phyloP scores from a whole-genome alignment of 1,140 invertebrate genomes.

The Aphelinus certus region DNA sequence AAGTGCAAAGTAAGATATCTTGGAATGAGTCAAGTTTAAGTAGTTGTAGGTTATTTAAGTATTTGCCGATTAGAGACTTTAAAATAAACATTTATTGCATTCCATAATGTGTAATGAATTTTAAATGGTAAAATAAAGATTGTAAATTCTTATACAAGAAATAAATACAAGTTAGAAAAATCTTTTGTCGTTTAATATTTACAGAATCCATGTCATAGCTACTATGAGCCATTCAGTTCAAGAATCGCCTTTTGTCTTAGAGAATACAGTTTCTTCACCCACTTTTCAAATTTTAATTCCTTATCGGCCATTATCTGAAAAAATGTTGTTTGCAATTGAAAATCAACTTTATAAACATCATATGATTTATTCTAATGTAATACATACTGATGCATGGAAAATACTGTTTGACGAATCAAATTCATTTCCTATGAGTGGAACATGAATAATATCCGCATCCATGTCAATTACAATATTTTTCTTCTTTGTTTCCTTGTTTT shows the following conservation, averaged over 20 bases:
- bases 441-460: constrained; percentile 57
- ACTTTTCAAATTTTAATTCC: constrained; percentile 62
- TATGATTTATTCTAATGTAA: constrained; percentile 8
- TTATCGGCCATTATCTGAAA: constrained; percentile 62
- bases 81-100: constrained; percentile 27
- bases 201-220: background rate
- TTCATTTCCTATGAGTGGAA: constrained; percentile 51
- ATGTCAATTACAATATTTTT: constrained; percentile 64
- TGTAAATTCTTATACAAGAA: constrained; percentile 47
- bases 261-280: constrained; percentile 64
- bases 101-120: constrained; percentile 28
- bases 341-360: constrained; percentile 15
- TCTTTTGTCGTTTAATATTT: constrained; percentile 15
- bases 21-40: background rate
- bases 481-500: constrained; percentile 55
- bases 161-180: constrained; percentile 40
- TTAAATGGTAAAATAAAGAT: constrained; percentile 35
- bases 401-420: constrained; percentile 54
- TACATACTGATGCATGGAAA: constrained; percentile 62
- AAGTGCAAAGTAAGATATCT: constrained; percentile 26
- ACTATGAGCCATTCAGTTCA: constrained; percentile 25
- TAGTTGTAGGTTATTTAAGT: constrained; percentile 30
- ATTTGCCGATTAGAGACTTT: constrained; percentile 30
- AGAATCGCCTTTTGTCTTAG: constrained; percentile 61
- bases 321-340: constrained; percentile 13